Evolutionary conservation across 2,113 vertebrate genomes (phyloP).

Genomic region (Engraulis encrasicolus): DNA sequence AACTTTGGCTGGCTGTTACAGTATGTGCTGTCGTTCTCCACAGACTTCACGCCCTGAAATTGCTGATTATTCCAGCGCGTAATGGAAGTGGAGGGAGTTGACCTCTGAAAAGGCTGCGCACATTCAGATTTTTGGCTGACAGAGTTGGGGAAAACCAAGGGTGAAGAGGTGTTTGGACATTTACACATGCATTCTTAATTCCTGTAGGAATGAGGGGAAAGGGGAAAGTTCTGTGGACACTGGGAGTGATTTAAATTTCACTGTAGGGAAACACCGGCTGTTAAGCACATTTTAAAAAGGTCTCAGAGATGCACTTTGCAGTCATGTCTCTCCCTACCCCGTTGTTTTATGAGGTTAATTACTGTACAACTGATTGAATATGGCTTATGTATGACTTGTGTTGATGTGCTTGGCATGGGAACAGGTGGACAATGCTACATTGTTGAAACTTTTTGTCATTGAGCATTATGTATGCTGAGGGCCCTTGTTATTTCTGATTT

Average conservation of each 20-base stretch:
- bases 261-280: not conserved
- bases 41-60: slow-evolving; percentile 7
- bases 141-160: not conserved
- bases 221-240: not conserved
- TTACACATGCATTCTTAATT: not conserved
- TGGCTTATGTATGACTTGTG: not conserved
- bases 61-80: not conserved
- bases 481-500: too few species aligned
- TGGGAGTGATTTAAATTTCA: not conserved
- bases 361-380: not conserved
- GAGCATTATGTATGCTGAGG: too few species aligned
- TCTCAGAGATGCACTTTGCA: not conserved
- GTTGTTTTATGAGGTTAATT: not conserved
- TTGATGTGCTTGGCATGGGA: not conserved
- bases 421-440: not conserved
- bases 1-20: too few species aligned
- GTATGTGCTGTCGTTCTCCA: not conserved
- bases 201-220: not conserved
- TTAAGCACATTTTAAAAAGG: not conserved
- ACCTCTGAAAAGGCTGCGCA: not conserved
- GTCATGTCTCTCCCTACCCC: too few species aligned
- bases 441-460: too few species aligned
- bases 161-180: not conserved
- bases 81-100: not conserved
- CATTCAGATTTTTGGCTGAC: not conserved